Conservation (phyloP, 2,113 vertebrate genomes). For the Asarcornis scutulata region DNA sequence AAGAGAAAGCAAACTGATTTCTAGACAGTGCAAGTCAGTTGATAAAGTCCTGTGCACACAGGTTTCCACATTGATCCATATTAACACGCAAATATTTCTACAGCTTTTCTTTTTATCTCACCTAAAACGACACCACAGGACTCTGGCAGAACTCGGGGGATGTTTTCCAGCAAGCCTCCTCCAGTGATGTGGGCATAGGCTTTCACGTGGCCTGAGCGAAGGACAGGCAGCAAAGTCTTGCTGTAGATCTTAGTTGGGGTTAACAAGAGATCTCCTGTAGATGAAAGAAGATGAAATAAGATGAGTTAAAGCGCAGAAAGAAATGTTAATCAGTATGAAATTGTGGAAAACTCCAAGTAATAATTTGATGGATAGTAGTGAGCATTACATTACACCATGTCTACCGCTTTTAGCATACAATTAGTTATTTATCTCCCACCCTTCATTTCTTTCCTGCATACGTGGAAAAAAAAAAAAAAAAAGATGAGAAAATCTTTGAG, state of each 20-base stretch:
- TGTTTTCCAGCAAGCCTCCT: constrained; percentile 94
- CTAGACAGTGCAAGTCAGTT: not conserved
- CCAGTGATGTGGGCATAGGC: constrained; percentile 96
- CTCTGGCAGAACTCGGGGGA: constrained; percentile 89
- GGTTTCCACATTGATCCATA: not conserved
- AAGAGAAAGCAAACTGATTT: not conserved
- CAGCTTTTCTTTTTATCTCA: constrained; percentile 61
- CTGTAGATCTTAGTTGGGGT: constrained; percentile 95
- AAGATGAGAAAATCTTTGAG: not conserved
- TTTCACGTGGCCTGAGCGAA: constrained; percentile 87
- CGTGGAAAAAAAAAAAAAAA: not conserved
- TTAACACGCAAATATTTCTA: not conserved
- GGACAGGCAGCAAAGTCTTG: constrained; percentile 83
- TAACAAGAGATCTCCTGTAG: constrained; percentile 87
- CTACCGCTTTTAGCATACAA: not conserved
- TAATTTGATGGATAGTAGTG: not conserved
- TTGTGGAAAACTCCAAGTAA: not conserved
- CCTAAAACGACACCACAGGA: constrained; percentile 86
- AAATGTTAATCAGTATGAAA: not conserved
- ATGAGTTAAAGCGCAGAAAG: not conserved
- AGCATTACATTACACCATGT: not conserved
- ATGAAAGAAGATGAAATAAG: not conserved
- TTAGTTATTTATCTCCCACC: not conserved
- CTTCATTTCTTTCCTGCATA: not conserved
- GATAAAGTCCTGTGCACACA: not conserved